Conservation (phyloP, 1,140 invertebrate species). For the Linepithema humile region DNA sequence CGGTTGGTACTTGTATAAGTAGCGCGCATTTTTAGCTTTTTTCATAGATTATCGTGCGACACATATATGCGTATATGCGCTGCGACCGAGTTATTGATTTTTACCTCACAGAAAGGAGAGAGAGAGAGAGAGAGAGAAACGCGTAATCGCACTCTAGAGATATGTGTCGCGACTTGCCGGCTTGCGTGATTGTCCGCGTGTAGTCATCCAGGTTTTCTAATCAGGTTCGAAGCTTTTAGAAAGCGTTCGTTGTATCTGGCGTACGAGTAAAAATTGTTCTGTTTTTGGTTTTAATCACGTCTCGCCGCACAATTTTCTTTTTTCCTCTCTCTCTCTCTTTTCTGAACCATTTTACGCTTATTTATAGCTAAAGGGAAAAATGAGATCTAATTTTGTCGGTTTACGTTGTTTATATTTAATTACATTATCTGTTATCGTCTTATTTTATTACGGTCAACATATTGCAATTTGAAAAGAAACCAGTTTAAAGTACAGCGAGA, state of each 20-base stretch:
- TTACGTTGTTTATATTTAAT: neutral
- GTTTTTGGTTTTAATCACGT: neutral
- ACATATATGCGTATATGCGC: neutral
- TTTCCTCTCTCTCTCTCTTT: neutral
- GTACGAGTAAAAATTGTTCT: neutral
- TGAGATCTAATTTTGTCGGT: neutral
- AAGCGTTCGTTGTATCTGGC: neutral
- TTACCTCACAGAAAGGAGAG: too few species aligned
- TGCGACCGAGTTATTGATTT: conserved; percentile 37
- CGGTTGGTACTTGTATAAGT: too few species aligned
- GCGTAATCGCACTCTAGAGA: neutral
- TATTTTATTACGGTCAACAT: neutral
- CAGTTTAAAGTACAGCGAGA: neutral
- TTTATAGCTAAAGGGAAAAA: neutral
- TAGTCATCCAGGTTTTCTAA: conserved; percentile 6
- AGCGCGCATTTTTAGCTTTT: too few species aligned
- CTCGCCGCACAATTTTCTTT: neutral
- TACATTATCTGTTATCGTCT: neutral
- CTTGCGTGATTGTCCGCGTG: neutral
- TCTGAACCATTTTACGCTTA: neutral
- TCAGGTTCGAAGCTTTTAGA: neutral
- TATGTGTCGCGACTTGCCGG: neutral
- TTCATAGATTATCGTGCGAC: neutral
- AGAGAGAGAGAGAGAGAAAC: conserved; percentile 11
- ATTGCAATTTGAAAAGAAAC: neutral